These are phyloP conservation scores for Druon quercuslanigerum DNA, from an alignment of 1,140 invertebrate species.

Conservation along the genomic window DNA sequence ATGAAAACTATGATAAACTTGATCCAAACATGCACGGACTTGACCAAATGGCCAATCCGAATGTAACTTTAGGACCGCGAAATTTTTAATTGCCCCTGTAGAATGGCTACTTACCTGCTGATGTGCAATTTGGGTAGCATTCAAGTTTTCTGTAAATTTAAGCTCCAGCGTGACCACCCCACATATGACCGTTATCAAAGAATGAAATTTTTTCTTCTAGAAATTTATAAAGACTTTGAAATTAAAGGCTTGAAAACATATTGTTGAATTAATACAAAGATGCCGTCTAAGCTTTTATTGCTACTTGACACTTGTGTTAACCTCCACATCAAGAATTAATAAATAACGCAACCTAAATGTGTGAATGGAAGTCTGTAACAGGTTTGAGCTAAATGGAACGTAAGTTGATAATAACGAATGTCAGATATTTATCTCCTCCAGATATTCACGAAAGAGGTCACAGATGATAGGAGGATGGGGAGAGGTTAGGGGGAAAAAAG, in stretches of 20 bases:
- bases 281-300: neutral
- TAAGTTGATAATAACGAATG: constrained; percentile 59
- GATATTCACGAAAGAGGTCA: constrained; percentile 78
- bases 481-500: constrained; percentile 44
- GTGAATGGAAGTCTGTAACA: constrained; percentile 54
- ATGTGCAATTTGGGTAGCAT: too few relatives aligned
- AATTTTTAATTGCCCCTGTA: too few relatives aligned
- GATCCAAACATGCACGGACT: too few relatives aligned
- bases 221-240: neutral
- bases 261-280: constrained; percentile 12
- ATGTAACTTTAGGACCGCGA: too few relatives aligned
- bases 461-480: constrained; percentile 56
- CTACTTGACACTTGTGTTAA: neutral
- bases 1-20: too few relatives aligned
- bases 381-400: constrained; percentile 70
- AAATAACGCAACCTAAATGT: neutral
- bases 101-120: too few relatives aligned
- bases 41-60: too few relatives aligned
- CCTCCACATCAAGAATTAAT: neutral
- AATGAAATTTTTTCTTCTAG: neutral
- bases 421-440: constrained; percentile 71
- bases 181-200: neutral
- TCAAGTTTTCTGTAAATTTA: too few relatives aligned
- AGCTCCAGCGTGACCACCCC: too few relatives aligned
- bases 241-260: neutral